phyloP scores from a whole-genome alignment of 2,888 invertebrate genomes.

The Stramonita haemastoma region DNA sequence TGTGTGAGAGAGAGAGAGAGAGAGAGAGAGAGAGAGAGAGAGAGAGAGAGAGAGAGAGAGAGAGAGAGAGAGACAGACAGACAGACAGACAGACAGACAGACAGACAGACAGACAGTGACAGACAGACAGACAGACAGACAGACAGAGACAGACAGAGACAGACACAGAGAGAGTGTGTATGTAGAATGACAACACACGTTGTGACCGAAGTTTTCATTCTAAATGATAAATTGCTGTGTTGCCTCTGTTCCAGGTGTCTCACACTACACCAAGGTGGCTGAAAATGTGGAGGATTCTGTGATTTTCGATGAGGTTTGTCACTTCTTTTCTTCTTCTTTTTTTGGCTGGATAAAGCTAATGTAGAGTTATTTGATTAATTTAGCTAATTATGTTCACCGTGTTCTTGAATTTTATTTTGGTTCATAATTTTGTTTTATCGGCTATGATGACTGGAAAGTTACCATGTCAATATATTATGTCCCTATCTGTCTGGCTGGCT shows the following conservation, averaged over 20 bases:
- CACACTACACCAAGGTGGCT: slow-evolving; percentile 83
- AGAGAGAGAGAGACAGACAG: background rate
- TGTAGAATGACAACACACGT: background rate
- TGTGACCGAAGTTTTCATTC: no score
- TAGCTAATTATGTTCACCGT: no score
- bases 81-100: background rate
- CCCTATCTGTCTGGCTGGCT: background rate
- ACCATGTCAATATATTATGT: no score
- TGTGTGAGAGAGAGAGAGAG: no score
- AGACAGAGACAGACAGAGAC: no score
- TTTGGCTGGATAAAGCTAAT: no score
- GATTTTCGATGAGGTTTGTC: slow-evolving; percentile 83
- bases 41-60: background rate
- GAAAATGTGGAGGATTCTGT: slow-evolving; percentile 83
- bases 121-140: background rate
- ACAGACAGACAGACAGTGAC: background rate
- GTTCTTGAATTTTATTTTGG: no score
- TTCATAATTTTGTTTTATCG: no score
- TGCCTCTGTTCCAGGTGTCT: slow-evolving; percentile 81
- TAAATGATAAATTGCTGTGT: background rate
- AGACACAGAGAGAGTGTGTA: background rate
- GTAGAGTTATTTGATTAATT: no score
- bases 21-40: background rate
- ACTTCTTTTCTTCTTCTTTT: background rate
- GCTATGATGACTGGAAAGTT: no score